Conservation (phyloP, 2,888 invertebrate genomes). For the Lepidochitona cinerea region DNA sequence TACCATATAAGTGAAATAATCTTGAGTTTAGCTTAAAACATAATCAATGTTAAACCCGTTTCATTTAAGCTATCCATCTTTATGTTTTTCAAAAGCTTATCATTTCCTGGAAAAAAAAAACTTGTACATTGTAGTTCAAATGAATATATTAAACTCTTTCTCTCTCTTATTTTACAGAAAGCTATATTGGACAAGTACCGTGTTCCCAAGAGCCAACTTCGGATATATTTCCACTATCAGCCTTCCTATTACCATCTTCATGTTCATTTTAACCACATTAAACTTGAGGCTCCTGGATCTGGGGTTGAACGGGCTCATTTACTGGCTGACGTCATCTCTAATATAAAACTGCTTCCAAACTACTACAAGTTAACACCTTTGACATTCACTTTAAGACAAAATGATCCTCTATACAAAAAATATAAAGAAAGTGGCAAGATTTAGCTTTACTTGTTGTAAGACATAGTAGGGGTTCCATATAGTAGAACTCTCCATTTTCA, state of each 20-base stretch:
- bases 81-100: no score
- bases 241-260: conserved; percentile 98
- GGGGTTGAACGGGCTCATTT: conserved; percentile 89
- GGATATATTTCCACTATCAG: conserved; percentile 94
- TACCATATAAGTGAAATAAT: no score
- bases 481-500: no score
- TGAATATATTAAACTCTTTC: no score
- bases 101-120: no score
- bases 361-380: conserved; percentile 89
- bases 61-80: no score
- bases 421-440: conserved; percentile 45
- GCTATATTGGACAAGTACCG: conserved; percentile 85
- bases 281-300: conserved; percentile 76
- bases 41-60: no score
- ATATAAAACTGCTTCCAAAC: conserved; percentile 84
- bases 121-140: no score
- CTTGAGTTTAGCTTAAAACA: no score
- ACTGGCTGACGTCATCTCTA: conserved; percentile 89
- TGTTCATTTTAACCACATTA: conserved; percentile 86
- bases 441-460: no score
- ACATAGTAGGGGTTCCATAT: no score
- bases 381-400: conserved; percentile 84
- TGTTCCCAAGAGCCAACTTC: conserved; percentile 77
- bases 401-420: conserved; percentile 78
- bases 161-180: conserved; percentile 73